These are phyloP conservation scores for Oxycera nigricornis DNA, from an alignment of 2,888 invertebrate genomes.

Conservation along the genomic window DNA sequence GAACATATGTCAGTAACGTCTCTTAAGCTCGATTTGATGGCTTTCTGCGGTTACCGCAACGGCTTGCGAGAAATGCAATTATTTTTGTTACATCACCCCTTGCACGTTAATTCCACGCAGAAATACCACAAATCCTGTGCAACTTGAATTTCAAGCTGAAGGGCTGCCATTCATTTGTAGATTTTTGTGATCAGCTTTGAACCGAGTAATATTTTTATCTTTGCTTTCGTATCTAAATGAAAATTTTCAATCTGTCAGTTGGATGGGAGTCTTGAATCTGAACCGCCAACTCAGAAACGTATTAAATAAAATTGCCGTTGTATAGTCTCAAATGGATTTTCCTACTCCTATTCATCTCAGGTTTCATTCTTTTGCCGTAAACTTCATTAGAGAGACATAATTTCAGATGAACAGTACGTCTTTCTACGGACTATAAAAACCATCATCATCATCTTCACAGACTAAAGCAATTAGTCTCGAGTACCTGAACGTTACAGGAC, in stretches of 20 bases:
- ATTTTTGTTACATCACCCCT: not conserved
- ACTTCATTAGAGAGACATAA: conserved; percentile 20
- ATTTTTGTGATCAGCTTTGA: no score
- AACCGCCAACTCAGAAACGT: no score
- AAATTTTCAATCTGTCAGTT: no score
- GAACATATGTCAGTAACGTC: not conserved
- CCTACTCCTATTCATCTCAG: no score
- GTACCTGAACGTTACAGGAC: not conserved
- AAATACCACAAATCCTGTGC: not conserved
- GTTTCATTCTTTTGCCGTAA: no score
- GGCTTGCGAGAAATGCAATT: conserved; percentile 15
- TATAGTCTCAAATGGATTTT: no score
- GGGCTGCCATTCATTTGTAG: not conserved
- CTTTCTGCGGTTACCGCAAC: conserved; percentile 4
- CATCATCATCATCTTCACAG: not conserved
- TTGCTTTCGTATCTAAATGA: no score
- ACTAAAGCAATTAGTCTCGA: conserved; percentile 18
- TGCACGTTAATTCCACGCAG: not conserved
- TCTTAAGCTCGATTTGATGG: not conserved
- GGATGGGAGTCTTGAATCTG: no score
- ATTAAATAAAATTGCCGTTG: no score
- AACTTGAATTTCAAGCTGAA: not conserved
- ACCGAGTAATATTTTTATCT: no score
- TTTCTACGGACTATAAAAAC: conserved; percentile 6
- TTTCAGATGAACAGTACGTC: conserved; percentile 14